Percentiles rank a stretch among this genome's conserved stretches.
Conservation (phyloP, 1,140 invertebrate species). For the Phenacoccus solenopsis region DNA sequence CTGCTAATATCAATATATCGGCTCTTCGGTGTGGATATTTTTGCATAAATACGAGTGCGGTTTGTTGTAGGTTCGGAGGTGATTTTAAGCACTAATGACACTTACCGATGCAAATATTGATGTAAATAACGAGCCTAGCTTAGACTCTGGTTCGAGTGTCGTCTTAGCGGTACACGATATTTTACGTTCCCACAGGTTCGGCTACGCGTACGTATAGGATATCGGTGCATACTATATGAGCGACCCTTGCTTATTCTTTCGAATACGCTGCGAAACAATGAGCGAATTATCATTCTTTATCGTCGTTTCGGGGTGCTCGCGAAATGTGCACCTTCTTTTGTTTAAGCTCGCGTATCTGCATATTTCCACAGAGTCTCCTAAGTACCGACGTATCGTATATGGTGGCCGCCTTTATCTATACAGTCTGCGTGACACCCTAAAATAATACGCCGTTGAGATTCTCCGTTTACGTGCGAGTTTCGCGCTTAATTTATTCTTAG, state of each 20-base stretch:
- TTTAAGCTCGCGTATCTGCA: not conserved
- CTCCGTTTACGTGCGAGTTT: no score
- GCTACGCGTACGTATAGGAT: no score
- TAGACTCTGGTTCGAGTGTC: not conserved
- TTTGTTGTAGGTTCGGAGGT: not conserved
- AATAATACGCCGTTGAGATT: no score
- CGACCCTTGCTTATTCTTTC: no score
- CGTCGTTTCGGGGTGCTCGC: not conserved
- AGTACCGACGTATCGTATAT: no score
- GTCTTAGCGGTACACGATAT: not conserved
- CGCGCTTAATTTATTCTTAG: not conserved
- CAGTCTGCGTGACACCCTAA: not conserved
- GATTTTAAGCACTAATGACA: not conserved
- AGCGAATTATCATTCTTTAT: not conserved
- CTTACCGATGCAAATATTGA: constrained; percentile 4
- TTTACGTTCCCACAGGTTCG: not conserved
- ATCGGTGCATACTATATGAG: no score
- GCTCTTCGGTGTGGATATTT: not conserved
- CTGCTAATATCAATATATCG: not conserved
- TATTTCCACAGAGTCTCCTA: not conserved
- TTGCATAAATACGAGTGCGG: not conserved
- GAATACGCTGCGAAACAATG: not conserved
- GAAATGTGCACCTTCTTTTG: not conserved
- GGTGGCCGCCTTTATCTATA: not conserved
- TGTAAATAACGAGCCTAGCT: not conserved